Conservation (phyloP, 2,113 vertebrate species). For the Syrrhaptes paradoxus region DNA sequence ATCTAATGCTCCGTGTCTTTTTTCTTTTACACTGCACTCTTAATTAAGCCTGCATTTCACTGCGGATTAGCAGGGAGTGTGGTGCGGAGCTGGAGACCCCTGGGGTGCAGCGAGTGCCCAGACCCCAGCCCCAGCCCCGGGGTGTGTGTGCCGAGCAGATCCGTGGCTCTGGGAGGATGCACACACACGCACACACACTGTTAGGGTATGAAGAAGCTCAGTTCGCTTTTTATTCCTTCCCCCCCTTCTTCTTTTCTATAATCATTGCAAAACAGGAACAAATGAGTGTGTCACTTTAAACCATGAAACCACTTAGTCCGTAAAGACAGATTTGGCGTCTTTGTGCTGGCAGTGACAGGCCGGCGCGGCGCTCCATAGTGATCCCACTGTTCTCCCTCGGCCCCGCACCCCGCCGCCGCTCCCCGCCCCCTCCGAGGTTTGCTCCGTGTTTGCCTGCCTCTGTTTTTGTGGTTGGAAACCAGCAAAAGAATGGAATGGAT, state of each 20-base stretch:
- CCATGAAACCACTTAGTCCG: constrained; percentile 60
- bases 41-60: constrained; percentile 21
- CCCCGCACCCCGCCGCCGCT: background rate
- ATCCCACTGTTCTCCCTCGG: constrained; percentile 45
- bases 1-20: constrained; percentile 11
- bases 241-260: constrained; percentile 8
- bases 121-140: background rate
- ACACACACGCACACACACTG: fast-evolving
- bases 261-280: constrained; percentile 62
- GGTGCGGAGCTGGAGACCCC: background rate
- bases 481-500: constrained; percentile 74
- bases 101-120: background rate
- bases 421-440: constrained; percentile 12
- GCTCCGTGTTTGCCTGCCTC: constrained; percentile 55
- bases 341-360: constrained; percentile 56
- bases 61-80: background rate
- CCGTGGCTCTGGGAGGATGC: background rate
- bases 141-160: background rate
- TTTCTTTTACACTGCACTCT: constrained; percentile 30
- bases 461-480: constrained; percentile 68
- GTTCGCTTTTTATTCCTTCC: background rate
- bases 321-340: constrained; percentile 57
- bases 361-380: constrained; percentile 50
- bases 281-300: constrained; percentile 69
- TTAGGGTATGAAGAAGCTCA: background rate